Evolutionary conservation across 2,888 invertebrate species (phyloP).

Genomic region (Stegana nigrithorax): DNA sequence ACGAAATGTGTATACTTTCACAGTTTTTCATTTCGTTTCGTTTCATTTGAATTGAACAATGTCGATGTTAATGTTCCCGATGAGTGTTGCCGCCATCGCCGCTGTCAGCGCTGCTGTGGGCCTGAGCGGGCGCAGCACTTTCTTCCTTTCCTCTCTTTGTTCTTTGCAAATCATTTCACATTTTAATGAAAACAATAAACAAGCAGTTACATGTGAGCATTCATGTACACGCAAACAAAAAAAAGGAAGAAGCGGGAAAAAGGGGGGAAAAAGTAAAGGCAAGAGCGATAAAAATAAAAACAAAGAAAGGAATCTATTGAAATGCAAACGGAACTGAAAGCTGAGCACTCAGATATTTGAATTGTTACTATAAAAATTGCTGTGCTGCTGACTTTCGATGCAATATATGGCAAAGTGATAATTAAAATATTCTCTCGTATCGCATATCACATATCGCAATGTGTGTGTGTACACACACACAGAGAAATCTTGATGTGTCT

Average conservation of each 20-base stretch:
- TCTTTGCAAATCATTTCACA: too few species aligned
- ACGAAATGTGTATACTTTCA: slow-evolving; percentile 31
- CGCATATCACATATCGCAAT: too few species aligned
- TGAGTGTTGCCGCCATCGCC: background rate
- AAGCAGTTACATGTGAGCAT: slow-evolving; percentile 10
- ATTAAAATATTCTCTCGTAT: slow-evolving; percentile 56
- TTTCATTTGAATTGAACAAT: slow-evolving; percentile 43
- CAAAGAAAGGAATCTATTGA: slow-evolving; percentile 27
- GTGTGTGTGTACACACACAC: too few species aligned
- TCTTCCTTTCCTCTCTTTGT: too few species aligned
- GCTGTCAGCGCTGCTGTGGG: slow-evolving; percentile 29
- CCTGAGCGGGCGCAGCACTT: too few species aligned
- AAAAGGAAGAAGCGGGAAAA: background rate
- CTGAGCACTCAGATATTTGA: slow-evolving; percentile 50
- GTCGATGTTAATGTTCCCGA: slow-evolving; percentile 19
- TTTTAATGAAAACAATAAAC: slow-evolving; percentile 60
- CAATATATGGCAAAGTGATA: slow-evolving; percentile 48
- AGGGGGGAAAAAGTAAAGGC: too few species aligned
- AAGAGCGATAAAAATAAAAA: slow-evolving; percentile 27
- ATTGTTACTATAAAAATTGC: slow-evolving; percentile 40
- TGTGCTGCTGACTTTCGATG: slow-evolving; percentile 18
- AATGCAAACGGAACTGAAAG: slow-evolving; percentile 37
- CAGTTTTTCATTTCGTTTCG: slow-evolving; percentile 27
- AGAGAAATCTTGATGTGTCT: too few species aligned
- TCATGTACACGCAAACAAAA: background rate